These are phyloP conservation scores for Keiferia lycopersicella DNA, from an alignment of 2,888 invertebrate species.

Conservation along the genomic window DNA sequence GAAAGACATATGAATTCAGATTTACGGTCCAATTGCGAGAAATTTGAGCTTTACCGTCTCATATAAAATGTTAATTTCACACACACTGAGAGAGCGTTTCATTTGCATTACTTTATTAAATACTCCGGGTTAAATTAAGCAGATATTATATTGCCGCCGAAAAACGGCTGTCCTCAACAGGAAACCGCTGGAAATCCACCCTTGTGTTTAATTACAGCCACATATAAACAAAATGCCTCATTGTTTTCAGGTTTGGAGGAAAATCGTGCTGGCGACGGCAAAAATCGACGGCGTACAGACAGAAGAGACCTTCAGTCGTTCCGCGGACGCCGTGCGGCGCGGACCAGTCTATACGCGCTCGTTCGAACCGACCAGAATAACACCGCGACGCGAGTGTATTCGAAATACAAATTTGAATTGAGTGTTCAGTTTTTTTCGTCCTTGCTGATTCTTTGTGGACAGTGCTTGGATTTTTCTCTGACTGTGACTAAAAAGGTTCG, in stretches of 20 bases:
- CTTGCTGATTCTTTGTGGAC: slow-evolving; percentile 50
- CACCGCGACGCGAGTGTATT: slow-evolving; percentile 61
- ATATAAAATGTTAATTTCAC: slow-evolving; percentile 9
- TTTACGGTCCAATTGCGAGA: neutral
- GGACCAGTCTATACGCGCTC: slow-evolving; percentile 44
- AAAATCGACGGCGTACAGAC: slow-evolving; percentile 26
- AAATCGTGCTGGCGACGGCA: slow-evolving; percentile 28
- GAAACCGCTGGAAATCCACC: slow-evolving; percentile 10
- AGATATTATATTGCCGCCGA: slow-evolving; percentile 8
- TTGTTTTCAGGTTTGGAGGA: slow-evolving; percentile 43
- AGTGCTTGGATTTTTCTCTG: slow-evolving; percentile 63
- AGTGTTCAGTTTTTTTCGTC: slow-evolving; percentile 49
- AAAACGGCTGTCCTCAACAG: slow-evolving; percentile 15
- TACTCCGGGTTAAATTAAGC: slow-evolving; percentile 7
- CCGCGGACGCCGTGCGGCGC: slow-evolving; percentile 62
- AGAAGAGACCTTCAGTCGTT: slow-evolving; percentile 46
- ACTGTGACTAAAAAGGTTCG: slow-evolving; percentile 51
- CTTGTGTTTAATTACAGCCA: slow-evolving; percentile 27
- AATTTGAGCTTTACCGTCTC: slow-evolving; percentile 5
- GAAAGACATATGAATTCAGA: neutral
- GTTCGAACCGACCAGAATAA: slow-evolving; percentile 35
- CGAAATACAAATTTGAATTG: slow-evolving; percentile 49
- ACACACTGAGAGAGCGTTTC: neutral
- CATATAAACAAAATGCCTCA: slow-evolving; percentile 46
- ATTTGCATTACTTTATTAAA: slow-evolving; percentile 9